These are phyloP conservation scores for Dendrocopos noguchii DNA, from an alignment of 2,113 vertebrate genomes.

Conservation along the genomic window DNA sequence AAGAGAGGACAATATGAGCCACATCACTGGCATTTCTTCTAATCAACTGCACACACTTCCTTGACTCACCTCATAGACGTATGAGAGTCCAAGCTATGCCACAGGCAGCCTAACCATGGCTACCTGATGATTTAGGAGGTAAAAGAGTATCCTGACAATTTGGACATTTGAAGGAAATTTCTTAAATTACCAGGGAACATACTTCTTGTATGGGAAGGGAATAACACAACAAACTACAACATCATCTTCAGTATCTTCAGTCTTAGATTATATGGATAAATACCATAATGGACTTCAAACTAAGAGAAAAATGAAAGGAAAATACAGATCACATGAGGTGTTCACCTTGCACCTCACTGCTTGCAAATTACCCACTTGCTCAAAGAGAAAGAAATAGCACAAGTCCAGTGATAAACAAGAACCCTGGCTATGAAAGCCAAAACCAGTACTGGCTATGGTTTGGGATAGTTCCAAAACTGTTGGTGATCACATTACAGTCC, in stretches of 20 bases:
- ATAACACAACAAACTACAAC: neutral
- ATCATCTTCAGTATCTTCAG: neutral
- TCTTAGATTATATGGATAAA: neutral
- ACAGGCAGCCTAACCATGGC: neutral
- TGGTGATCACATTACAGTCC: neutral
- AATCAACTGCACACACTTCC: neutral
- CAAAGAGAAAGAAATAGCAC: neutral
- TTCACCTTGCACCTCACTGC: neutral
- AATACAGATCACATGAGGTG: neutral
- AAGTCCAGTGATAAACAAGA: neutral
- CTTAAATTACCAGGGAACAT: neutral
- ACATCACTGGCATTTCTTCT: neutral
- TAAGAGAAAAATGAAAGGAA: neutral
- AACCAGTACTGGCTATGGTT: fast-evolving
- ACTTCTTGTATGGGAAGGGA: fast-evolving
- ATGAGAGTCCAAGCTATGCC: neutral
- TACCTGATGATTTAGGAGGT: neutral
- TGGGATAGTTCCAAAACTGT: neutral
- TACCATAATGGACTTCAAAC: neutral
- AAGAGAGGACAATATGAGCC: neutral
- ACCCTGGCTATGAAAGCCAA: neutral
- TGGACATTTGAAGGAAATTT: neutral
- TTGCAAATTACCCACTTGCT: neutral
- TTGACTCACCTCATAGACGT: neutral
- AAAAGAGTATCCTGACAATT: neutral